Conservation (phyloP, 2,113 vertebrate genomes). For the Gnathonemus echidnorhynchus region DNA sequence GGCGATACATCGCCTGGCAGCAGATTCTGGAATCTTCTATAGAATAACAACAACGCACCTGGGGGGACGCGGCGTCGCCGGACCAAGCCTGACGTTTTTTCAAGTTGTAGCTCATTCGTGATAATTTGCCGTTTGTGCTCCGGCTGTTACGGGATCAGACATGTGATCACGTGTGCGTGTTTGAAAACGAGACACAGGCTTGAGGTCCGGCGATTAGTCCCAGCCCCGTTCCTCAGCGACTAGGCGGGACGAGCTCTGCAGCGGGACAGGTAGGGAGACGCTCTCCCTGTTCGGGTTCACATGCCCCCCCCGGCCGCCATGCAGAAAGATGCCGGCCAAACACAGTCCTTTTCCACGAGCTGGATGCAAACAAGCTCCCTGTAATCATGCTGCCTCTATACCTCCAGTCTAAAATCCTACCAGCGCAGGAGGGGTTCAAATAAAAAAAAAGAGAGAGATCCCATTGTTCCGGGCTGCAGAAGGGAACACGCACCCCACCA, state of each 20-base stretch:
- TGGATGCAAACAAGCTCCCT: conserved; percentile 11
- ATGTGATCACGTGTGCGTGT: not conserved
- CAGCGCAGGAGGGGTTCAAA: conserved; percentile 46
- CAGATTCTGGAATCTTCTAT: conserved; percentile 50
- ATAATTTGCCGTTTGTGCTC: not conserved
- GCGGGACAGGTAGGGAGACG: not conserved
- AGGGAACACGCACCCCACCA: not conserved
- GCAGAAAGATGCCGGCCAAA: conserved; percentile 1
- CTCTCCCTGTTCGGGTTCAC: not conserved
- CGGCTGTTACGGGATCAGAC: not conserved
- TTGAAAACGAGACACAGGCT: not conserved
- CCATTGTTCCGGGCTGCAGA: conserved; percentile 14
- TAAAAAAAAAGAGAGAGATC: conserved; percentile 36
- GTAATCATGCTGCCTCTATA: conserved; percentile 56
- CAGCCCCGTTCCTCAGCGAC: not conserved
- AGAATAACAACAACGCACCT: not conserved
- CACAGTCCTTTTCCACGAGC: not conserved
- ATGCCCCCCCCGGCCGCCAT: conserved; percentile 18
- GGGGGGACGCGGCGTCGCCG: not conserved
- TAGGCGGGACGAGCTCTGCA: not conserved
- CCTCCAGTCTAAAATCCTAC: conserved; percentile 71
- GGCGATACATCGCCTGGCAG: conserved; percentile 13
- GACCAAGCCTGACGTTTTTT: not conserved
- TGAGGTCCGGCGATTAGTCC: not conserved
- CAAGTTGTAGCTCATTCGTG: not conserved